These are phyloP conservation scores for Drosophila melanogaster DNA, from an alignment of 1,140 invertebrate species.

Conservation along the genomic window DNA sequence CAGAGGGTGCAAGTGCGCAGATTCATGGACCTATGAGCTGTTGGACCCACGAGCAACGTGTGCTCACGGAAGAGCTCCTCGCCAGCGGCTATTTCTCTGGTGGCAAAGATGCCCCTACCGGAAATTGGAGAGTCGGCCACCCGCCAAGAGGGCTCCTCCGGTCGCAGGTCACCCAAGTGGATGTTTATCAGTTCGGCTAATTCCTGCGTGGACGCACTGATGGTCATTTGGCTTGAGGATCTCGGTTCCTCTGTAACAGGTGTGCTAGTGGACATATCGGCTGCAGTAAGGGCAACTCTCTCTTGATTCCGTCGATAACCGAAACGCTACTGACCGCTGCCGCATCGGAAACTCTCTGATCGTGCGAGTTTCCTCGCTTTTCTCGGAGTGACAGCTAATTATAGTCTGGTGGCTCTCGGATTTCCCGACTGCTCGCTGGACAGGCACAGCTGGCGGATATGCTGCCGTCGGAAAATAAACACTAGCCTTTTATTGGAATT, in stretches of 20 bases:
- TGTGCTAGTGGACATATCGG: constrained; percentile 7
- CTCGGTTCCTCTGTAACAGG: not conserved
- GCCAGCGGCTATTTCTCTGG: constrained; percentile 87
- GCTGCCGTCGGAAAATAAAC: constrained; percentile 5
- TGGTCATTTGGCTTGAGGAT: constrained; percentile 52
- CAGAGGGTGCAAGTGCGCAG: constrained; percentile 71
- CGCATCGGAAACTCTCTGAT: constrained; percentile 19
- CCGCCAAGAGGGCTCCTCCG: constrained; percentile 75
- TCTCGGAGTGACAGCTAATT: constrained; percentile 20
- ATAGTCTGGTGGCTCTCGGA: constrained; percentile 27
- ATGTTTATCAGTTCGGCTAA: constrained; percentile 68
- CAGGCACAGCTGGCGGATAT: constrained; percentile 18
- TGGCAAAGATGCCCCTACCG: constrained; percentile 89
- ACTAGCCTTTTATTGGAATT: constrained; percentile 1
- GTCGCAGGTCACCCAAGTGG: constrained; percentile 63
- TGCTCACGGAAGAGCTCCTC: constrained; percentile 89
- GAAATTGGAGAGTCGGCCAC: constrained; percentile 86
- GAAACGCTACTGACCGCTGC: constrained; percentile 50
- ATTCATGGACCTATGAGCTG: constrained; percentile 61
- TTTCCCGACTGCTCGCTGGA: constrained; percentile 29
- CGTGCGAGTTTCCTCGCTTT: constrained; percentile 14
- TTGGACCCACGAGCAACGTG: constrained; percentile 88
- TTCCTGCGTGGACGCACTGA: constrained; percentile 64
- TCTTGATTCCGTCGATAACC: constrained; percentile 35
- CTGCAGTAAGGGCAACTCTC: constrained; percentile 33